Percentiles rank a stretch among this genome's conserved stretches.
phyloP scores from a whole-genome alignment of 2,113 vertebrate genomes.

The Nanorana parkeri region DNA sequence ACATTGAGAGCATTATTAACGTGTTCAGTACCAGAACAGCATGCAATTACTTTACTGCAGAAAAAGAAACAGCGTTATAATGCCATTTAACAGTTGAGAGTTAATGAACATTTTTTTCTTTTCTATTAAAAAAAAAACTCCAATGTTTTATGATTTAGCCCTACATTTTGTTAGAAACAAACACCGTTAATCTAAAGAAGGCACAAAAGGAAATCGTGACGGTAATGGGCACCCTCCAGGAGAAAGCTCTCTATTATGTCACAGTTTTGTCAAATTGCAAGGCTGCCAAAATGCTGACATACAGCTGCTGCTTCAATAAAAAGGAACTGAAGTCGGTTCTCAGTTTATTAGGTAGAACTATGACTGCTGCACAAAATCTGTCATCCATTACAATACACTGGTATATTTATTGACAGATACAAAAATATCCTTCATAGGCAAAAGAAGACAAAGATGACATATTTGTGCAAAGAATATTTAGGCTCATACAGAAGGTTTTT shows the following conservation, averaged over 20 bases:
- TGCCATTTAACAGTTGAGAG: not conserved
- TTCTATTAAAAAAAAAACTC: not conserved
- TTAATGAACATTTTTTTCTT: not conserved
- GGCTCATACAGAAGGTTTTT: too few relatives aligned
- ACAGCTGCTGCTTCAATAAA: slow-evolving; percentile 68
- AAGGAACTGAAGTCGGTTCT: slow-evolving; percentile 50
- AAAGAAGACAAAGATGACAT: too few relatives aligned
- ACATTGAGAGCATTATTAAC: slow-evolving; percentile 10
- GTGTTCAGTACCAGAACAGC: slow-evolving; percentile 22
- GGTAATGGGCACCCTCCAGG: slow-evolving; percentile 74
- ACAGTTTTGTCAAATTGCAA: slow-evolving; percentile 73
- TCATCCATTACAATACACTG: not conserved
- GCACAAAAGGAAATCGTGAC: slow-evolving; percentile 71
- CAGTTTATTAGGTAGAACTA: not conserved
- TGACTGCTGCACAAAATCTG: not conserved
- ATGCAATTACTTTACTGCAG: not conserved
- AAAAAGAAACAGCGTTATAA: not conserved
- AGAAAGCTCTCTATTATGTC: slow-evolving; percentile 75
- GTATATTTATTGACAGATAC: too few relatives aligned
- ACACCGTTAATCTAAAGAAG: slow-evolving; percentile 8
- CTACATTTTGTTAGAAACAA: not conserved
- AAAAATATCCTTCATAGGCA: too few relatives aligned
- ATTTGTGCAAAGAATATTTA: too few relatives aligned
- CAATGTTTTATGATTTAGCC: not conserved
- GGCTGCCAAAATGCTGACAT: slow-evolving; percentile 68